These are phyloP conservation scores for Nycticebus coucang DNA, from an alignment of 2,113 vertebrate species.

Conservation along the genomic window DNA sequence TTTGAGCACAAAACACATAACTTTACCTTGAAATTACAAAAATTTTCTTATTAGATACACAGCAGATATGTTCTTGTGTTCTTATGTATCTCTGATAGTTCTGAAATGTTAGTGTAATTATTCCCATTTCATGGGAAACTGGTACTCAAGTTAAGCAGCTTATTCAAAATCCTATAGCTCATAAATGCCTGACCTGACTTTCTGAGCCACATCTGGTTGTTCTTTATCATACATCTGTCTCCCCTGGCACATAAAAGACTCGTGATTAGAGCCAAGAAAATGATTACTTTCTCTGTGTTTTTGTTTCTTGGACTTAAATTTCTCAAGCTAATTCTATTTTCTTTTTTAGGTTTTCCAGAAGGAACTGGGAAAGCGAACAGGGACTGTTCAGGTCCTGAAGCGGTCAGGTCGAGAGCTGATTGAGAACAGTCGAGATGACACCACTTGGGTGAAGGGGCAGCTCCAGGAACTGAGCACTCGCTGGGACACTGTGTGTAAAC, in stretches of 20 bases:
- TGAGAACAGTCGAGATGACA: constrained; percentile 95
- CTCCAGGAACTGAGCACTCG: constrained; percentile 97
- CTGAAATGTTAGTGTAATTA: background rate
- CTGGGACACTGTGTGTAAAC: constrained; percentile 97
- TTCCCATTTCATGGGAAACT: constrained; percentile 6
- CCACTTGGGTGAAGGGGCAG: constrained; percentile 98
- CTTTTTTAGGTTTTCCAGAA: constrained; percentile 95
- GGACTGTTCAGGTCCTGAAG: constrained; percentile 95
- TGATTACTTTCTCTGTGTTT: constrained; percentile 8
- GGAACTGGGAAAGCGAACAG: constrained; percentile 96
- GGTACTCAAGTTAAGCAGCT: background rate
- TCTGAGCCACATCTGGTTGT: background rate
- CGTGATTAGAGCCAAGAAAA: background rate
- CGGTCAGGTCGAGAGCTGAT: constrained; percentile 96
- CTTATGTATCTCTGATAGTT: constrained; percentile 8
- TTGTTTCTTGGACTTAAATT: background rate
- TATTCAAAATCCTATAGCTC: background rate
- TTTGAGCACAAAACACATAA: background rate
- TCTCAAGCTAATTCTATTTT: constrained; percentile 8
- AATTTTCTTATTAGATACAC: background rate
- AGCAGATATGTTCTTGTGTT: background rate
- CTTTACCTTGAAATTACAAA: constrained; percentile 28
- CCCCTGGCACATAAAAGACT: background rate
- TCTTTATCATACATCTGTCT: background rate
- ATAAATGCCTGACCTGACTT: background rate